Conservation (phyloP, 2,888 invertebrate genomes). For the Amblyteles armatorius region DNA sequence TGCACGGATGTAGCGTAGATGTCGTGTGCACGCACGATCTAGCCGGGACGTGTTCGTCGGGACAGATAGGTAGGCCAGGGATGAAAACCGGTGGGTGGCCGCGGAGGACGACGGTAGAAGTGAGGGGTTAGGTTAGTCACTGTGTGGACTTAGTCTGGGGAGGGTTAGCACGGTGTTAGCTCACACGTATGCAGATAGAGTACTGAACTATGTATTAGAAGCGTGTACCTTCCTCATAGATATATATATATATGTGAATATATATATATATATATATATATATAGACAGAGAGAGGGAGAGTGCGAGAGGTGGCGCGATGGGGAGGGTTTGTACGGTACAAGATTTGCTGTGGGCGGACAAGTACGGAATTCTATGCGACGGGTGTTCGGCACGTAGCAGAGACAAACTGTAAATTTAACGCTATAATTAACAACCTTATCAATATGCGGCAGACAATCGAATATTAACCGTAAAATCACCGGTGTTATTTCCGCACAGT, state of each 20-base stretch:
- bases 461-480: constrained; percentile 1
- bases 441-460: neutral
- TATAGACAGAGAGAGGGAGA: constrained; percentile 15
- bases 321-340: constrained; percentile 76
- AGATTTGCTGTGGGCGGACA: constrained; percentile 78
- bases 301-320: constrained; percentile 50
- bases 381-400: constrained; percentile 69
- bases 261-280: constrained; percentile 18
- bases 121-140: constrained; percentile 72
- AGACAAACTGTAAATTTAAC: constrained; percentile 1
- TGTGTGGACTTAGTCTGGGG: constrained; percentile 75
- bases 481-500: neutral
- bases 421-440: constrained; percentile 15
- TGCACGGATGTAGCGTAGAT: constrained; percentile 57
- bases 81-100: constrained; percentile 54
- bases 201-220: constrained; percentile 82
- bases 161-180: constrained; percentile 78
- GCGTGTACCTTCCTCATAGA: constrained; percentile 75
- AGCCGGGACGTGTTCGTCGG: constrained; percentile 66
- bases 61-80: constrained; percentile 64
- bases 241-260: constrained; percentile 40
- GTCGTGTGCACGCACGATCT: constrained; percentile 70
- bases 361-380: constrained; percentile 75
- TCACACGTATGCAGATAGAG: constrained; percentile 80
- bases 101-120: constrained; percentile 52